Evolutionary conservation across 92 coral and sea anemone species (phyloP), one percentile per base, ranked within the genome.

Genomic region (Umimayanthus chanpuru): DNA sequence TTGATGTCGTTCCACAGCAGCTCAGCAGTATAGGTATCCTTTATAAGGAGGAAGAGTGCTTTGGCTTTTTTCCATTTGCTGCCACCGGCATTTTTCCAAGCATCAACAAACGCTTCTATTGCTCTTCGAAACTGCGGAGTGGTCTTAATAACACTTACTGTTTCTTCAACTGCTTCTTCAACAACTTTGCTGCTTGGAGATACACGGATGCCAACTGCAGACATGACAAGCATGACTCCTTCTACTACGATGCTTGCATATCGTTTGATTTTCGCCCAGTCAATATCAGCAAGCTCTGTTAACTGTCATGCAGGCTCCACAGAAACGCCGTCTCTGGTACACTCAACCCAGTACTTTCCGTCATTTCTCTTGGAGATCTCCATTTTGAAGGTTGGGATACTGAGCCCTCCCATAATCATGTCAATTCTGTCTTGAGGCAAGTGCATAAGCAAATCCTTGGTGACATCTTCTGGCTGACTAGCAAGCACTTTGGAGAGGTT

Each of bases 241-340:
- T 93, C 95, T 2, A 93, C 95, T 12, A 88, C 4, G 38, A 93
- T 88, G 79, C 95, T 93, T 44, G 95, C 95, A 15, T 93, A 28
- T 77, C 91, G 95, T 6, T 21, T 47, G 70, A 93, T 5, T 11
- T 40, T 90, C 55, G 79, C 25, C 93, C 92, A 89, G 21, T 91
- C 88, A 58, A 89, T 72, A 41, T 91, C 92, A 61, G 56, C 84
- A 26, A 23, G 16, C 29, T 86, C 81, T 40, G 67, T 36, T 12
- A 93, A 77, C 73, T 85, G 85, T 56, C 66, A 81, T 15, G 88
- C 39, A 5, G 96, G 79, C 56, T 73, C 83, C 80, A 91, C 79
- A 32, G 79, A 71, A 26, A 85, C 55, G 10, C 88, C 94, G 32
- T 61, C 85, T 61, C 91, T 81, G 41, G 92, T 93, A 28, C 89